Evolutionary conservation across 2,888 invertebrate species (phyloP).

Genomic region (Chymomyza procnemis): DNA sequence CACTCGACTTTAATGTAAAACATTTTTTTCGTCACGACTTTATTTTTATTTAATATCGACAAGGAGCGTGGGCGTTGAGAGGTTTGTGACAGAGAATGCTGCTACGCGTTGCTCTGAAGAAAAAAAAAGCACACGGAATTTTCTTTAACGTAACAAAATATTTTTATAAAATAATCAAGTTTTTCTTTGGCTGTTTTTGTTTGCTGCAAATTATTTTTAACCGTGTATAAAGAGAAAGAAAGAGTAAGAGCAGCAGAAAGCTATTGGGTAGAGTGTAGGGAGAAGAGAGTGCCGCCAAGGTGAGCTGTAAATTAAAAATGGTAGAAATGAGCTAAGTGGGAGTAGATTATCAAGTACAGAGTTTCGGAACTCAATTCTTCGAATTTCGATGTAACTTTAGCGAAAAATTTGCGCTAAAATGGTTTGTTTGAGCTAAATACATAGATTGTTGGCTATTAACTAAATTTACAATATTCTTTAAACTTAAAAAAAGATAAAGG

Average conservation of each 20-base stretch:
- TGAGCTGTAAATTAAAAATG: constrained; percentile 48
- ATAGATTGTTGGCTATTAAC: no score
- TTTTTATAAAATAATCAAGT: constrained; percentile 69
- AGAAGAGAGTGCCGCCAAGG: not conserved
- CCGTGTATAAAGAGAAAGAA: not conserved
- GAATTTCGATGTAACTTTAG: no score
- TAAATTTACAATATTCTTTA: no score
- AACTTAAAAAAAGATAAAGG: no score
- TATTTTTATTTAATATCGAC: constrained; percentile 70
- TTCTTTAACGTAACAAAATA: constrained; percentile 68
- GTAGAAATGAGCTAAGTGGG: constrained; percentile 1
- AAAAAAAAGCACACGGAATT: constrained; percentile 40
- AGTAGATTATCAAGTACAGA: not conserved
- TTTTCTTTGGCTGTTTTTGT: constrained; percentile 47
- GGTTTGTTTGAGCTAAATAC: no score
- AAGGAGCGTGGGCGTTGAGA: constrained; percentile 9
- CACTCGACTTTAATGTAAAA: no score
- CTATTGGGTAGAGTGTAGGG: not conserved
- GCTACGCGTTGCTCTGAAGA: constrained; percentile 6
- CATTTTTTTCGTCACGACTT: constrained; percentile 46
- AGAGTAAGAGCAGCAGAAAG: no score
- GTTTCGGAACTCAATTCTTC: no score
- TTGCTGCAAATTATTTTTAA: constrained; percentile 58
- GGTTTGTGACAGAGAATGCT: not conserved
- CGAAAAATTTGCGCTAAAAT: no score